Evolutionary conservation across 2,797 vertebrate species (phyloP).

Genomic region (Fistularia commersonii): DNA sequence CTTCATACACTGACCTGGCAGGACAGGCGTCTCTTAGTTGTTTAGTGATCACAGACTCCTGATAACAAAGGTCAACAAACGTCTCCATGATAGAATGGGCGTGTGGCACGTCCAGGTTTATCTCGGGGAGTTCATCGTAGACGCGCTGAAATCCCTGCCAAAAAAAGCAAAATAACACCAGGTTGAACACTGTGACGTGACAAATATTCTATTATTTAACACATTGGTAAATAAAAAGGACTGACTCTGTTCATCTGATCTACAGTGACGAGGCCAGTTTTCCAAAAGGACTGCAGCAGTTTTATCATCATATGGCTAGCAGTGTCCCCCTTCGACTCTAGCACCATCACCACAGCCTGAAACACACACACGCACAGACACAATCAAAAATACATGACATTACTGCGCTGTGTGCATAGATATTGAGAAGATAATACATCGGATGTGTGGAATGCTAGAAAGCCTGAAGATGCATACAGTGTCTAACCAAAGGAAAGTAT

Average conservation of each 20-base stretch:
- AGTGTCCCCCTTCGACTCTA: constrained; percentile 81
- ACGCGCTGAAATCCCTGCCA: constrained; percentile 86
- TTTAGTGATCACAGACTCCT: constrained; percentile 82
- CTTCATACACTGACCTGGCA: too few species aligned
- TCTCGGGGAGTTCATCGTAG: constrained; percentile 81
- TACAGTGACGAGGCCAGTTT: constrained; percentile 83
- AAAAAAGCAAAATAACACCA: too few species aligned
- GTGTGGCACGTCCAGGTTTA: constrained; percentile 82
- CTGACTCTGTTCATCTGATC: constrained; percentile 89
- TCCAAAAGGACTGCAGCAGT: constrained; percentile 83
- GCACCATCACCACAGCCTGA: constrained; percentile 84
- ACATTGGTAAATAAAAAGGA: not conserved
- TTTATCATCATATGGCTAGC: constrained; percentile 81
- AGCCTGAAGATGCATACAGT: too few species aligned
- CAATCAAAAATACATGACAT: too few species aligned
- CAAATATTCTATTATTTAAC: too few species aligned
- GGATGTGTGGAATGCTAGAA: too few species aligned
- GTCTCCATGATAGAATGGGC: constrained; percentile 82
- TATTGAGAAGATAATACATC: too few species aligned
- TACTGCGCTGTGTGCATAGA: too few species aligned
- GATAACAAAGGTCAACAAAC: constrained; percentile 84
- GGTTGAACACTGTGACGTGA: not conserved
- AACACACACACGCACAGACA: not conserved
- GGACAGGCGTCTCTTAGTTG: constrained; percentile 84
- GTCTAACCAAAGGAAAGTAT: too few species aligned